These are phyloP conservation scores for Drosophila peninsularis DNA, from an alignment of 2,888 invertebrate species.

Conservation along the genomic window DNA sequence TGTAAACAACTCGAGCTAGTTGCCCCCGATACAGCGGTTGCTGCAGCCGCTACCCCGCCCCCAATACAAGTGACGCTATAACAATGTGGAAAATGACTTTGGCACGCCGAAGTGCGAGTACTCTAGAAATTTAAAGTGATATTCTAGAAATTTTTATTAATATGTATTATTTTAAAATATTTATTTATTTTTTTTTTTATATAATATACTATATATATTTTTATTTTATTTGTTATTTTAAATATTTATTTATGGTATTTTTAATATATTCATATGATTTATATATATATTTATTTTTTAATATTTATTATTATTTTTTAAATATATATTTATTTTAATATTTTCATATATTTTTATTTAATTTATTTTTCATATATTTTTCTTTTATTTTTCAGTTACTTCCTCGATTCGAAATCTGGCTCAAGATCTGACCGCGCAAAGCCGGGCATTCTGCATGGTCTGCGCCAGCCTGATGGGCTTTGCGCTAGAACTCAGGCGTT, in stretches of 20 bases:
- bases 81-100: conserved; percentile 37
- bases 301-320: not conserved
- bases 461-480: not conserved
- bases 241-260: not conserved
- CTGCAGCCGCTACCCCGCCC: conserved; percentile 2
- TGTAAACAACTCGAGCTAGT: conserved; percentile 74
- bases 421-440: no score
- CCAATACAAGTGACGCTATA: conserved; percentile 70
- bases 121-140: conserved; percentile 32
- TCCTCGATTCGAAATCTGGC: no score
- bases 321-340: no score
- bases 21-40: conserved; percentile 53
- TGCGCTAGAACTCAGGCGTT: not conserved
- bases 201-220: no score
- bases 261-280: no score
- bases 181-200: no score
- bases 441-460: not conserved
- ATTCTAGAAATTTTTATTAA: not conserved
- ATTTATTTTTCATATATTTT: not conserved
- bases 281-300: no score
- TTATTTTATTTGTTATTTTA: not conserved
- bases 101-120: conserved; percentile 55
- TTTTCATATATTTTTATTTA: no score
- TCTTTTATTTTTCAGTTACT: no score
- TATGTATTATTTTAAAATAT: no score